A percentile compares a stretch with the other conserved stretches of the same genome.
Conservation (phyloP, 2,888 invertebrate genomes). For the Hydroisotoma schaefferi region DNA sequence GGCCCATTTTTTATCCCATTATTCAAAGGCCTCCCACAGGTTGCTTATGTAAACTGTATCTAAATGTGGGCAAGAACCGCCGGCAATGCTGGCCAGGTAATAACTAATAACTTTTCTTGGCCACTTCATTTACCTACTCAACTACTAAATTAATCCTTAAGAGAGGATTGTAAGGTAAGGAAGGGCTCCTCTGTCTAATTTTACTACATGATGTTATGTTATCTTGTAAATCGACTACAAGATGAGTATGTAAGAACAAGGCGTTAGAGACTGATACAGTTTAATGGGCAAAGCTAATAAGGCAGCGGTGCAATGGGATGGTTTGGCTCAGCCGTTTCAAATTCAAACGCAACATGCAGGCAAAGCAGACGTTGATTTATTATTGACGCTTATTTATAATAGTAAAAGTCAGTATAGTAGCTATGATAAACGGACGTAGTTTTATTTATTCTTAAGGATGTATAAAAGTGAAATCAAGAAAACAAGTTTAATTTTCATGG, state of each 20-base stretch:
- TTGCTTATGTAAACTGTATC: slow-evolving; percentile 3
- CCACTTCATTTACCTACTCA: background rate
- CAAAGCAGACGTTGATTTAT: slow-evolving; percentile 11
- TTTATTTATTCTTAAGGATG: background rate
- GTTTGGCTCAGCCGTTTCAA: background rate
- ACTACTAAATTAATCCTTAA: background rate
- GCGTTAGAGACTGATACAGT: slow-evolving; percentile 1
- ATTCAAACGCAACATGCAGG: background rate
- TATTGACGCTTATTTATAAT: background rate
- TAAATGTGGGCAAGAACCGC: slow-evolving; percentile 15
- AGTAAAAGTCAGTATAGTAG: background rate
- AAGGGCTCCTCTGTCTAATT: background rate
- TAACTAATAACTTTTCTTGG: background rate
- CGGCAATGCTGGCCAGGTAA: background rate
- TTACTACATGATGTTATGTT: background rate
- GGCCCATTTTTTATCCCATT: background rate
- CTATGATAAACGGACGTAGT: too few relatives aligned
- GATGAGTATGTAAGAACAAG: background rate
- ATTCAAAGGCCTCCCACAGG: slow-evolving; percentile 15
- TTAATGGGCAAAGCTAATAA: slow-evolving; percentile 14
- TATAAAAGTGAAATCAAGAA: background rate
- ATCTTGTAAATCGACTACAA: background rate
- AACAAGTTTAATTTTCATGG: background rate
- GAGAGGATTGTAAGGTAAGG: background rate
- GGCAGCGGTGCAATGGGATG: background rate